Percentiles rank a stretch among this genome's conserved stretches.
Conservation (phyloP, 2,888 invertebrate genomes). For the Synanthedon myopaeformis region DNA sequence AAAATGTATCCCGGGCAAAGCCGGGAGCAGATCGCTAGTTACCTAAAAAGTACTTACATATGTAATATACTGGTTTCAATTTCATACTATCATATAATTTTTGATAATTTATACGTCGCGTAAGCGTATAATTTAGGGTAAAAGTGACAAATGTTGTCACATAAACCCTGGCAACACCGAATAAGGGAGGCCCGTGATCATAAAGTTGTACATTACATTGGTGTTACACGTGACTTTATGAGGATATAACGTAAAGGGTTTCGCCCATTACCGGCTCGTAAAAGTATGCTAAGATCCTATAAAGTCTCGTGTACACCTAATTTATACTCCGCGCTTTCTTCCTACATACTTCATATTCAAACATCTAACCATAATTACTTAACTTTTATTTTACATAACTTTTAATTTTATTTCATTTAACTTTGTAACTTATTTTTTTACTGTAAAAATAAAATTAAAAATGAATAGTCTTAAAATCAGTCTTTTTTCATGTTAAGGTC, state of each 20-base stretch:
- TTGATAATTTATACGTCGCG: not conserved
- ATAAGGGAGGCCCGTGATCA: constrained; percentile 24
- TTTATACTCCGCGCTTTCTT: not conserved
- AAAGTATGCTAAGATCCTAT: constrained; percentile 14
- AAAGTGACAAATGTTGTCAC: constrained; percentile 20
- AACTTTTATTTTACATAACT: too few species aligned
- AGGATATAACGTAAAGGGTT: constrained; percentile 27
- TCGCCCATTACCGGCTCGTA: constrained; percentile 35
- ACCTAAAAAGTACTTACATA: too few species aligned
- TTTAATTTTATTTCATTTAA: too few species aligned
- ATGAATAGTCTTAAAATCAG: too few species aligned
- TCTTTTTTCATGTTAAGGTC: too few species aligned
- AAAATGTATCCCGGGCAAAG: too few species aligned
- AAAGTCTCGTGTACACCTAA: not conserved
- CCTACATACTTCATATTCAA: not conserved
- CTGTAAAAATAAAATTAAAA: too few species aligned
- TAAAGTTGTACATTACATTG: constrained; percentile 36
- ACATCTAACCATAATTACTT: too few species aligned
- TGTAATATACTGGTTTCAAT: too few species aligned
- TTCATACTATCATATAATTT: not conserved
- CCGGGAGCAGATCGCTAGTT: too few species aligned
- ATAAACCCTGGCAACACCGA: constrained; percentile 19
- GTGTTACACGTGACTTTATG: constrained; percentile 38
- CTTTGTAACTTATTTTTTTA: too few species aligned
- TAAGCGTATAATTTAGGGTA: not conserved